Evolutionary conservation across 2,888 invertebrate genomes (phyloP), one percentile per base, ranked within the genome.

Genomic region (Mythimna ferrago): DNA sequence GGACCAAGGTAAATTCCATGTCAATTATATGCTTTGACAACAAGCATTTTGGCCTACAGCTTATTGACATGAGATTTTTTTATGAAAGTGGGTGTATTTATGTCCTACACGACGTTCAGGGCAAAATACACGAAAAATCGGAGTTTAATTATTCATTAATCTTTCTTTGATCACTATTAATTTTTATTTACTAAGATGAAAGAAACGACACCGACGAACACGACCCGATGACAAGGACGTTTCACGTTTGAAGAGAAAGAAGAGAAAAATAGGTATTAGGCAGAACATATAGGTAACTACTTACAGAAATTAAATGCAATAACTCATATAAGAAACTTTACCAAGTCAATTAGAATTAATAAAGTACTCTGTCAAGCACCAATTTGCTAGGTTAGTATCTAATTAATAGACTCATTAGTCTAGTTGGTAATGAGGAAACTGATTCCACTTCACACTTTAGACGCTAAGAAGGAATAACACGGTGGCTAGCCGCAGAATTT

Each of bases 401-500:
- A 63, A 81, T 74, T 69, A 63, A 72, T 41, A 48, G 56, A 32
- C 44, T 51, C 51, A 81, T 86, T 84, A 75, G 48, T 66, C 56
- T 44, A 11, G 44, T 56, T 64, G 11, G 73, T 81, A 85, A 76
- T 82, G 61, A 74, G 68, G 72, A 76, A 78, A 62, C 21, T 57
- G 66, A 80, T 74, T 76, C 51, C 62, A 61, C 14, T 63, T 84
- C 62, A 65, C 80, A 73, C 73, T 71, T 81, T 32, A 26, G 54
- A 44, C n/a, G 66, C 58, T 26, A 66, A 64, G 61, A 68, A 68
- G 61, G 54, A 61, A 66, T 74, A 77, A 74, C 21, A 68, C 48
- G 26, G 78, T 5, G 84, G 82, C 66, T 82, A 78, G 69, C 86
- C 84, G 67, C 87, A 80, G 62, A 69, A 75, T 82, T 82, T 79